Conservation (phyloP, 2,113 vertebrate genomes). For the Dasyornis broadbenti region DNA sequence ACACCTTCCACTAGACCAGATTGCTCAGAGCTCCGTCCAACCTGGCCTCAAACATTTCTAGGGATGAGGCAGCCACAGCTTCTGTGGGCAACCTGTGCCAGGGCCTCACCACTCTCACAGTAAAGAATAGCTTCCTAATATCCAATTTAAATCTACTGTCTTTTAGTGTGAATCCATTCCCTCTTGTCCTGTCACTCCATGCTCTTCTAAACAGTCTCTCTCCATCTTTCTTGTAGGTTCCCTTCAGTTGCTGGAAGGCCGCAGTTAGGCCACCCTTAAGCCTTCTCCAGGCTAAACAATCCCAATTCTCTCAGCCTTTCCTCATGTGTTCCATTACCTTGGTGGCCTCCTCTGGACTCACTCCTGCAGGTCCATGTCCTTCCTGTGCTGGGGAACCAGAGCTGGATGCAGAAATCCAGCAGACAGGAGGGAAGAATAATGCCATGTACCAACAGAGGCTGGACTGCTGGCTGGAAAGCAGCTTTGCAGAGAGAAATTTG, state of each 20-base stretch:
- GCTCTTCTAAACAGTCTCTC: not conserved
- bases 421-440: not conserved
- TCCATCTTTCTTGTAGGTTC: not conserved
- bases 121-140: not conserved
- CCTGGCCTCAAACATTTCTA: not conserved
- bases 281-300: not conserved
- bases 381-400: not conserved
- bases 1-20: not conserved
- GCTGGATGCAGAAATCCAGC: not conserved
- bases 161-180: not conserved
- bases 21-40: not conserved
- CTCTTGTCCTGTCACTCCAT: not conserved
- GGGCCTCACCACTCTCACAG: not conserved
- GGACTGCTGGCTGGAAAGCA: not conserved
- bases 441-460: rapidly evolving
- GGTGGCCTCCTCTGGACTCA: not conserved
- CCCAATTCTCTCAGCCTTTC: not conserved
- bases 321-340: not conserved
- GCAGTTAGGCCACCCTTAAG: not conserved
- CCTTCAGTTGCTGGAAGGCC: rapidly evolving
- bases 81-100: not conserved
- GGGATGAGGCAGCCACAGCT: not conserved
- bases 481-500: not conserved
- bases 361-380: not conserved
- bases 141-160: not conserved